Percentiles rank a stretch among this genome's conserved stretches.
Evolutionary conservation across 2,888 invertebrate genomes (phyloP).

Genomic region (Leptopilina syphax): DNA sequence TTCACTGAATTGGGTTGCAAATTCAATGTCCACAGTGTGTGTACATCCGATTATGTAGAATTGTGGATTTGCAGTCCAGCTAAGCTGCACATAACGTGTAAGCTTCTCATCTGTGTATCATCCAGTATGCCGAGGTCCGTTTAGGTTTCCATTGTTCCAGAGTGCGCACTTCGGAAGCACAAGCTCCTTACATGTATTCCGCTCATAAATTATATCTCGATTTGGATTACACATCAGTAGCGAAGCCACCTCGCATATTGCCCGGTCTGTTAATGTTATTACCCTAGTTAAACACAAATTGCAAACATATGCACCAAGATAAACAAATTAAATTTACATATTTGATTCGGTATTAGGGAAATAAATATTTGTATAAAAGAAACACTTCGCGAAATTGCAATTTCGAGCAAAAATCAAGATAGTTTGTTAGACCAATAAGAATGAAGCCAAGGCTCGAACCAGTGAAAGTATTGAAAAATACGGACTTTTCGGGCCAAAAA

Average conservation of each 20-base stretch:
- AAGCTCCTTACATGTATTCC: conserved; percentile 29
- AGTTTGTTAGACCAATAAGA: too few relatives aligned
- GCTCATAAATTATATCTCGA: conserved; percentile 25
- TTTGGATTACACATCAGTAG: conserved; percentile 32
- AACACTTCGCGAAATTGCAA: too few relatives aligned
- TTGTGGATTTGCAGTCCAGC: neutral
- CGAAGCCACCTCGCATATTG: neutral
- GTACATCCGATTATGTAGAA: conserved; percentile 8
- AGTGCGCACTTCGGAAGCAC: conserved; percentile 32
- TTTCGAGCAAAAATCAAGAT: too few relatives aligned
- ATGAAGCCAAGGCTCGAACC: too few relatives aligned
- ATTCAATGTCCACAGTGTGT: neutral
- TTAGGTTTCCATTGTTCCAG: conserved; percentile 19
- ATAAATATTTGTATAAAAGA: too few relatives aligned
- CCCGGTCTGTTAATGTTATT: conserved; percentile 17
- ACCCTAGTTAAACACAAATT: conserved; percentile 14
- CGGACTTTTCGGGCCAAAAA: too few relatives aligned
- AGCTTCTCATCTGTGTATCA: conserved; percentile 16
- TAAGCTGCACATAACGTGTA: conserved; percentile 8
- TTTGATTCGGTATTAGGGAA: neutral
- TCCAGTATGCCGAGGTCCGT: conserved; percentile 19
- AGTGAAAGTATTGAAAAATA: too few relatives aligned
- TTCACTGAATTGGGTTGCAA: neutral
- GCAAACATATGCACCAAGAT: neutral
- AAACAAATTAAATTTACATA: neutral